These are phyloP conservation scores for Pogonomyrmex californicus DNA, from an alignment of 1,140 invertebrate genomes.

Conservation along the genomic window DNA sequence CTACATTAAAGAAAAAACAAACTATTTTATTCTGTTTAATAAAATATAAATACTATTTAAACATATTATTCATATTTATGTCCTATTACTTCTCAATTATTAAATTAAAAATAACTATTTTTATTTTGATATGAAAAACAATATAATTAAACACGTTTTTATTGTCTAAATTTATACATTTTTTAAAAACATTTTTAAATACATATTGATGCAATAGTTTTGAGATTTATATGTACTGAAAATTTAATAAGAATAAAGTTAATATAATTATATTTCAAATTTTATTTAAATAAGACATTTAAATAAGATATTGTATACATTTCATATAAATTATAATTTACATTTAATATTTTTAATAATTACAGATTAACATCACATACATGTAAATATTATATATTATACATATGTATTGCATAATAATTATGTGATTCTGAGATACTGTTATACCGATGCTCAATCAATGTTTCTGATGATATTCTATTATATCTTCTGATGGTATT, in stretches of 20 bases:
- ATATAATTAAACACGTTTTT: neutral
- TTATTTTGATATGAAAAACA: neutral
- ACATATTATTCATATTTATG: neutral
- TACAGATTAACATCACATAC: neutral
- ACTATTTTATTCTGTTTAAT: neutral
- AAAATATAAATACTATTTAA: constrained; percentile 2
- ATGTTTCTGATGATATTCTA: neutral
- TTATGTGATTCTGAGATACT: neutral
- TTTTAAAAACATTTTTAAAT: constrained; percentile 5
- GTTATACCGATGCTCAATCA: neutral
- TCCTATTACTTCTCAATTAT: neutral
- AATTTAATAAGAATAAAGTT: neutral
- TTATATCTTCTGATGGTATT: neutral
- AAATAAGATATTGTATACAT: neutral
- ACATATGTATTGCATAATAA: neutral
- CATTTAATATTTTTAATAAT: neutral
- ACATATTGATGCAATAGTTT: neutral
- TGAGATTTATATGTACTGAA: neutral
- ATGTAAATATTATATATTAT: neutral
- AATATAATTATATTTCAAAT: neutral
- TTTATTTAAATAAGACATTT: neutral
- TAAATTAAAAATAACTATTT: constrained; percentile 1
- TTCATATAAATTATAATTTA: neutral
- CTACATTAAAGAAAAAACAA: neutral
- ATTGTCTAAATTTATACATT: neutral